A percentile compares a stretch with the other conserved stretches of the same genome.
phyloP scores from a whole-genome alignment of 2,888 invertebrate species.

The Callinectes sapidus region DNA sequence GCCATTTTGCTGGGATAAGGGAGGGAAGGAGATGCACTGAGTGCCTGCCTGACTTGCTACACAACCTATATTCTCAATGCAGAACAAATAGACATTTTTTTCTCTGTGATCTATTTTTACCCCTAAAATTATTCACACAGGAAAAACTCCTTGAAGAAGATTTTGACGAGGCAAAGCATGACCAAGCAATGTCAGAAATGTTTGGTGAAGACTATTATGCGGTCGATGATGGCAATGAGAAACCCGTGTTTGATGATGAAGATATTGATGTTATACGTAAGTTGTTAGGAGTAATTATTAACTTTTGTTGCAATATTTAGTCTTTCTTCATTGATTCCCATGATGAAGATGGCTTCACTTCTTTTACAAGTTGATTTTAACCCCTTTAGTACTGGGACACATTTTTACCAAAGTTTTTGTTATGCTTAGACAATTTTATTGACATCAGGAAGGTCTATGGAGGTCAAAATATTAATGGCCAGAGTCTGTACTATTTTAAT shows the following conservation, averaged over 20 bases:
- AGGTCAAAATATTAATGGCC: too few relatives aligned
- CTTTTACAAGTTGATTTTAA: too few relatives aligned
- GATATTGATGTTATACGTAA: slow-evolving; percentile 57
- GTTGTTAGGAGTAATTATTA: not conserved
- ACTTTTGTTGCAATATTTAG: not conserved
- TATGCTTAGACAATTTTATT: too few relatives aligned
- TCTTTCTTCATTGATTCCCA: not conserved
- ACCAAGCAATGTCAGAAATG: slow-evolving; percentile 88
- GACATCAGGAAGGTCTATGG: too few relatives aligned
- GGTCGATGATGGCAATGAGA: slow-evolving; percentile 47
- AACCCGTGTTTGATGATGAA: slow-evolving; percentile 67
- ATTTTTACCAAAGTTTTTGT: too few relatives aligned
- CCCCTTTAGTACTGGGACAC: too few relatives aligned
- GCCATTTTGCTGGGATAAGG: too few relatives aligned
- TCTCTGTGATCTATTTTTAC: not conserved
- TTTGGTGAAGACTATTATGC: slow-evolving; percentile 82
- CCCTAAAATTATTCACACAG: slow-evolving; percentile 77
- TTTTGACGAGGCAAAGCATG: slow-evolving; percentile 92
- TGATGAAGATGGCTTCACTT: not conserved
- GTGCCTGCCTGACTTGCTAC: too few relatives aligned
- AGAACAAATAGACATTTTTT: not conserved
- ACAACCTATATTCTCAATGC: too few relatives aligned
- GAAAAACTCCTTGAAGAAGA: slow-evolving; percentile 91
- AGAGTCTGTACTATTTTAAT: too few relatives aligned
- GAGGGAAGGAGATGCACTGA: too few relatives aligned